Evolutionary conservation across 2,888 invertebrate species (phyloP), one percentile per base, ranked within the genome.

Genomic region (Tuberolachnus salignus): DNA sequence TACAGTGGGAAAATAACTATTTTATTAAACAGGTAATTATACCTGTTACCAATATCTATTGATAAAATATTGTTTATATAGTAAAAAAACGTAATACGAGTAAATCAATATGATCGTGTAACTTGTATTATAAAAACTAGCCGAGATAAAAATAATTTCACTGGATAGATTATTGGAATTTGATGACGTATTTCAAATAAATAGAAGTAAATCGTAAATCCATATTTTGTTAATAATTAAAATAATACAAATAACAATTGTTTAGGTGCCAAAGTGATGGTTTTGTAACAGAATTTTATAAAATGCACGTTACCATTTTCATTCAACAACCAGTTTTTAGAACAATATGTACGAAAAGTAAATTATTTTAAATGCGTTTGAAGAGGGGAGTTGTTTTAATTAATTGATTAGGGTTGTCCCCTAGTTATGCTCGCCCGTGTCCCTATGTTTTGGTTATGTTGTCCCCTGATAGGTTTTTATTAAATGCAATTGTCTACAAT

Each of bases 371-470:
- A 21, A 21, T 26, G 21, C 46, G 46, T 23, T 46, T 19, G 1
- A 59, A 46, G 26, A 16, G 21, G 61, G 19, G 23, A 26, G 34
- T 6, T 63, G 14, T 42, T 34, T 0, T 53, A 63, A 49, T 73
- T 63, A 73, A 73, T 73, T 63, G 63, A 73, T 51, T 63, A 42
- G 34, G 51, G 42, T 51, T 63, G 63, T 73, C 51, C 61, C 51
- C 63, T 73, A 63, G 23, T 63, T 19, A 26, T 9, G 14, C 10
- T 9, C n/a, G n/a, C n/a, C n/a, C n/a, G n/a, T n/a, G n/a, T n/a
- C n/a, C n/a, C n/a, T n/a, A n/a, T n/a, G n/a, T n/a, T n/a, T n/a
- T n/a, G n/a, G n/a, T n/a, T n/a, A n/a, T n/a, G n/a, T n/a, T n/a
- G n/a, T n/a, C n/a, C n/a, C n/a, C n/a, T n/a, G n/a, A 11, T 34